These are phyloP conservation scores for Butastur rufipennis DNA, from an alignment of 2,113 vertebrate species.

Conservation along the genomic window DNA sequence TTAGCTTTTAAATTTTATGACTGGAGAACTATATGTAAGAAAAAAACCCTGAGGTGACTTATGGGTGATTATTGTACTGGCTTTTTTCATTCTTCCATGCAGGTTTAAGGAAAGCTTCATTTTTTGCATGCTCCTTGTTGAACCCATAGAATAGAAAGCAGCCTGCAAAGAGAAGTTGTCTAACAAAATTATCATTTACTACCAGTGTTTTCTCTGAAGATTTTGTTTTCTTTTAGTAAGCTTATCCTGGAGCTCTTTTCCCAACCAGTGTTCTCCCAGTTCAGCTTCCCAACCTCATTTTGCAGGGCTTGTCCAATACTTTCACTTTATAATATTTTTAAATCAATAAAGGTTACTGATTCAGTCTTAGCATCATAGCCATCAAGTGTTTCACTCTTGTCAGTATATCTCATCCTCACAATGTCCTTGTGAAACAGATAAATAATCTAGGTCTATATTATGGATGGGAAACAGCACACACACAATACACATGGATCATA, in stretches of 20 bases:
- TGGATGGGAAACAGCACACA: neutral
- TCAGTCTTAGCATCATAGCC: neutral
- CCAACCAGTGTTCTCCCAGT: neutral
- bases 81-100: neutral
- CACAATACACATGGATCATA: accelerated
- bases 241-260: neutral
- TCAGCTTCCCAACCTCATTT: neutral
- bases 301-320: neutral
- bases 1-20: constrained; percentile 48
- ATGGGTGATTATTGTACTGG: constrained; percentile 4
- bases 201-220: neutral
- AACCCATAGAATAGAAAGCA: neutral
- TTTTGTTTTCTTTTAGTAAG: neutral
- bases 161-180: neutral
- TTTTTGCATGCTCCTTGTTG: neutral
- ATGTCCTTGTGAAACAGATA: neutral
- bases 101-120: neutral
- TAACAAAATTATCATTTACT: neutral
- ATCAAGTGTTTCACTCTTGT: neutral
- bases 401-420: neutral
- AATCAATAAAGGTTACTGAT: neutral
- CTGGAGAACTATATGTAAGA: constrained; percentile 32
- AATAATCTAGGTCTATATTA: neutral
- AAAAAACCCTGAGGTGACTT: neutral
- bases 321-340: neutral